Conservation (phyloP, 2,888 invertebrate species). For the Willowsia nigromaculata region DNA sequence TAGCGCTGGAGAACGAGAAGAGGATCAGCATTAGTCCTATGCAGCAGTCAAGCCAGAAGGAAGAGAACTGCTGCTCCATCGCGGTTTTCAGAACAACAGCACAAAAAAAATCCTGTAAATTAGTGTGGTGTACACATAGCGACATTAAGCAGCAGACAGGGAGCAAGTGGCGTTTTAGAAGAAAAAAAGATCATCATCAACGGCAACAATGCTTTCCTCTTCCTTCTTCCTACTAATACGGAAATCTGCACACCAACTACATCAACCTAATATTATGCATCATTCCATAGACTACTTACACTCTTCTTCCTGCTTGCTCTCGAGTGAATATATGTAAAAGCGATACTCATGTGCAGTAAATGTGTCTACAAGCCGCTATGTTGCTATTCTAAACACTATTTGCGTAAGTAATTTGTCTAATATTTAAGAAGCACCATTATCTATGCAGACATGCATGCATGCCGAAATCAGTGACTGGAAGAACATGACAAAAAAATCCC, state of each 20-base stretch:
- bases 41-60: too few species aligned
- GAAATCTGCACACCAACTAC: background rate
- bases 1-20: background rate
- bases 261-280: background rate
- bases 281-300: background rate
- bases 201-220: background rate
- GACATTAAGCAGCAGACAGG: background rate
- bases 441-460: conserved; percentile 1
- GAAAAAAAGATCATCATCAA: background rate
- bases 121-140: background rate
- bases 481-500: background rate
- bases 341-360: too few species aligned
- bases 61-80: background rate
- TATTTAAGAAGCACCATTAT: background rate
- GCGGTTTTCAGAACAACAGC: background rate
- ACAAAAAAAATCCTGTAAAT: conserved; percentile 14
- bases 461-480: background rate
- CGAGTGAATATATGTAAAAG: too few species aligned
- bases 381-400: too few species aligned
- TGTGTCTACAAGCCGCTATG: too few species aligned
- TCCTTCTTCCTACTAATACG: background rate
- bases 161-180: background rate
- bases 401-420: too few species aligned
- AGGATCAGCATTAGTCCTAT: background rate
- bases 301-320: background rate